Evolutionary conservation across 2,888 invertebrate genomes (phyloP).

Genomic region (Nomada hirtipes): DNA sequence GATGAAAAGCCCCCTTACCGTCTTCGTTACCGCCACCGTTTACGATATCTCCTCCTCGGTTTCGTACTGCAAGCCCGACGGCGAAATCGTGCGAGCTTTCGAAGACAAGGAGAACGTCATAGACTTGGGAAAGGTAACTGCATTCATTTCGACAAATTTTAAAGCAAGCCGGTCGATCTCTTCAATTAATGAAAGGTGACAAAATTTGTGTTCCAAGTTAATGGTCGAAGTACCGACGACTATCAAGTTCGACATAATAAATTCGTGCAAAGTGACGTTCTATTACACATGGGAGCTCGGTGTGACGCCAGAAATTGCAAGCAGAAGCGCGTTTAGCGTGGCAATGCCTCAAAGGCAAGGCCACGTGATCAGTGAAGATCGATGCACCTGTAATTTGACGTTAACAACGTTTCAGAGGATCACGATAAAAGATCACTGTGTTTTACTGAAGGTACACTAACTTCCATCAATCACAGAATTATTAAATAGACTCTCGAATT

Average conservation of each 20-base stretch:
- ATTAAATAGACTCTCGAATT: neutral
- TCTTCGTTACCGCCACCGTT: conserved; percentile 86
- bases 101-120: conserved; percentile 79
- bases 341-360: conserved; percentile 61
- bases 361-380: conserved; percentile 59
- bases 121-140: conserved; percentile 82
- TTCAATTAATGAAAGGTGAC: neutral
- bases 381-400: conserved; percentile 62
- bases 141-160: neutral
- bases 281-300: conserved; percentile 81
- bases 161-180: too few relatives aligned
- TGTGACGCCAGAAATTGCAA: conserved; percentile 64
- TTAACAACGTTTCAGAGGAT: conserved; percentile 68
- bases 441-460: conserved; percentile 68
- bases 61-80: conserved; percentile 80
- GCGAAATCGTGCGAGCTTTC: conserved; percentile 71
- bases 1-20: conserved; percentile 85
- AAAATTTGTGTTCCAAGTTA: conserved; percentile 73
- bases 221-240: conserved; percentile 70
- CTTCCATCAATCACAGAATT: too few relatives aligned
- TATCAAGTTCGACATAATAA: conserved; percentile 78
- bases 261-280: conserved; percentile 80
- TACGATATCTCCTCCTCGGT: conserved; percentile 86
- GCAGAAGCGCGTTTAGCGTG: conserved; percentile 55
- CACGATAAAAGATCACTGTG: conserved; percentile 66